Evolutionary conservation across 2,113 vertebrate species (phyloP).

Genomic region (Bos javanicus): DNA sequence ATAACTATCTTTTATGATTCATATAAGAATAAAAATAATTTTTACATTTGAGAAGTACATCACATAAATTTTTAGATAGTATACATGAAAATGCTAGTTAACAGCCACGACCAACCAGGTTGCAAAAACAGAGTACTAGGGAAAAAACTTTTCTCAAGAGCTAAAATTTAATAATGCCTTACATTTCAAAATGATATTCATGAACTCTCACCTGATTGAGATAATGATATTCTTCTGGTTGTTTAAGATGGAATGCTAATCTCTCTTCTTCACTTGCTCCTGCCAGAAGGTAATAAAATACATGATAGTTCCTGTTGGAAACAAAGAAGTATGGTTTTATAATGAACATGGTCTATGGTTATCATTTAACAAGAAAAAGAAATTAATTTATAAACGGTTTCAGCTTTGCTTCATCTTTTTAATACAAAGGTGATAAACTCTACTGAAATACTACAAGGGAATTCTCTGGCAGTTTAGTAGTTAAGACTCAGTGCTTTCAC

Average conservation of each 20-base stretch:
- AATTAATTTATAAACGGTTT: background rate
- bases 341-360: background rate
- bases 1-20: background rate
- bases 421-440: slow-evolving; percentile 22
- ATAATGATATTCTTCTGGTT: slow-evolving; percentile 98
- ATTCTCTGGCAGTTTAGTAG: background rate
- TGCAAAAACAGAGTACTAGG: background rate
- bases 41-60: background rate
- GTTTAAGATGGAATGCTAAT: slow-evolving; percentile 92
- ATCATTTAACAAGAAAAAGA: background rate
- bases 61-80: background rate
- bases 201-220: slow-evolving; percentile 92
- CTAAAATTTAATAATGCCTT: slow-evolving; percentile 26
- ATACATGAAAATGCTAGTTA: background rate
- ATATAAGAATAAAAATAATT: background rate
- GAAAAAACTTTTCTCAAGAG: background rate
- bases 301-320: slow-evolving; percentile 95
- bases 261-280: slow-evolving; percentile 96
- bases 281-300: slow-evolving; percentile 99
- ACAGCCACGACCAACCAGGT: background rate
- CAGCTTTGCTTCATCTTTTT: background rate
- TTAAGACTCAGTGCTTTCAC: background rate
- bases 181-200: slow-evolving; percentile 11
- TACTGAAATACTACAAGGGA: background rate
- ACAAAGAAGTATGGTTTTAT: slow-evolving; percentile 40